Conservation (phyloP, 2,113 vertebrate genomes). For the Nothocercus julius region DNA sequence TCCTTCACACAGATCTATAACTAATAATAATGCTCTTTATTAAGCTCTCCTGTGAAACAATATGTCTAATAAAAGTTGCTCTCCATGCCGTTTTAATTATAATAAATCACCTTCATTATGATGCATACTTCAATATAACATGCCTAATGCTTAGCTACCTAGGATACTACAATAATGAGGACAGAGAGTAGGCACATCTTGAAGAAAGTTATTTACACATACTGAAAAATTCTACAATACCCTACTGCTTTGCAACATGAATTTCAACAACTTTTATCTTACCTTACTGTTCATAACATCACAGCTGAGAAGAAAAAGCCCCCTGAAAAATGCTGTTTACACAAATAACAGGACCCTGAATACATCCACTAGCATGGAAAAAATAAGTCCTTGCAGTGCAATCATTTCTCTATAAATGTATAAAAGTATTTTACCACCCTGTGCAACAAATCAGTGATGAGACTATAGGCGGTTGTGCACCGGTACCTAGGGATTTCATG, state of each 20-base stretch:
- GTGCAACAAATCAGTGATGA: constrained; percentile 83
- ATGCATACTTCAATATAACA: constrained; percentile 77
- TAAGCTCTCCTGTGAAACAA: constrained; percentile 77
- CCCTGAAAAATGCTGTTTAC: constrained; percentile 77
- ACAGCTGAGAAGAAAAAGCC: constrained; percentile 35
- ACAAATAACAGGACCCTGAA: constrained; percentile 78
- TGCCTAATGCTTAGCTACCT: constrained; percentile 71
- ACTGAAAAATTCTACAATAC: constrained; percentile 69
- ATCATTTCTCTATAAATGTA: constrained; percentile 82
- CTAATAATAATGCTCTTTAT: constrained; percentile 82
- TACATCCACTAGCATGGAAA: constrained; percentile 73
- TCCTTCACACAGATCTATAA: constrained; percentile 78
- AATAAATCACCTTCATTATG: constrained; percentile 85
- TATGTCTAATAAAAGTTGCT: constrained; percentile 76
- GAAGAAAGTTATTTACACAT: constrained; percentile 78
- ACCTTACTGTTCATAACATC: constrained; percentile 77
- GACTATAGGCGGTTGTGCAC: constrained; percentile 72
- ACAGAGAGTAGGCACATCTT: constrained; percentile 52
- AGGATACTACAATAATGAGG: constrained; percentile 75
- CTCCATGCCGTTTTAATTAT: constrained; percentile 80
- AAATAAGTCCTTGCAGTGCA: constrained; percentile 80
- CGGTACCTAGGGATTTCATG: constrained; percentile 78
- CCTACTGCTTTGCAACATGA: constrained; percentile 67
- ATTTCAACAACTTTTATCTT: constrained; percentile 84
- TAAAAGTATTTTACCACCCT: constrained; percentile 83